A percentile compares a stretch with the other conserved stretches of the same genome.
phyloP scores from a whole-genome alignment of 1,140 invertebrate species.

The Spodoptera frugiperda region DNA sequence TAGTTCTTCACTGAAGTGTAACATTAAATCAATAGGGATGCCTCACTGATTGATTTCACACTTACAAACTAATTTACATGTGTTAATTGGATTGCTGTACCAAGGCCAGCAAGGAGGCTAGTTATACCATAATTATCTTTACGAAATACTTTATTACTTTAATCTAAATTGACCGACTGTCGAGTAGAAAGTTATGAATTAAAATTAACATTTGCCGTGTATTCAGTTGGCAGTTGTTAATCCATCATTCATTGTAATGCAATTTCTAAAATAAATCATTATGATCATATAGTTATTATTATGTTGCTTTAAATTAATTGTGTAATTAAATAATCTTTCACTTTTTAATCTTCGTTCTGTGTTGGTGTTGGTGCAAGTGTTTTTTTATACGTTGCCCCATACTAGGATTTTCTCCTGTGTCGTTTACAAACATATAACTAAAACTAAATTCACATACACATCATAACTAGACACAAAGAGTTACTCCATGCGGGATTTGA shows the following conservation, averaged over 20 bases:
- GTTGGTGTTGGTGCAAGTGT: too few species aligned
- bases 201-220: slow-evolving; percentile 12
- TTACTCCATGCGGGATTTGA: too few species aligned
- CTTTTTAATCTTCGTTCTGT: too few species aligned
- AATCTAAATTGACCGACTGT: slow-evolving; percentile 21
- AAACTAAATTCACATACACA: too few species aligned
- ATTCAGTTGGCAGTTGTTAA: not conserved
- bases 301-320: not conserved
- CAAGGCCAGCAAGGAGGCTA: not conserved
- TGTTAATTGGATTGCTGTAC: slow-evolving; percentile 1
- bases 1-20: not conserved
- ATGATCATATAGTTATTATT: not conserved
- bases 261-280: slow-evolving; percentile 9
- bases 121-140: slow-evolving; percentile 14
- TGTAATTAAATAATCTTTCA: too few species aligned
- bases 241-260: not conserved
- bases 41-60: not conserved
- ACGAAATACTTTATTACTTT: slow-evolving; percentile 23
- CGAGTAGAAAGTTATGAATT: slow-evolving; percentile 12
- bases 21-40: too few species aligned
- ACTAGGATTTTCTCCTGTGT: too few species aligned
- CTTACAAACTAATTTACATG: not conserved
- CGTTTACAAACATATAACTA: too few species aligned
- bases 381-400: too few species aligned
- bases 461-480: too few species aligned